A percentile compares a stretch with the other conserved stretches of the same genome.
Evolutionary conservation across 2,888 invertebrate species (phyloP).

Genomic region (Athrips mouffetella): DNA sequence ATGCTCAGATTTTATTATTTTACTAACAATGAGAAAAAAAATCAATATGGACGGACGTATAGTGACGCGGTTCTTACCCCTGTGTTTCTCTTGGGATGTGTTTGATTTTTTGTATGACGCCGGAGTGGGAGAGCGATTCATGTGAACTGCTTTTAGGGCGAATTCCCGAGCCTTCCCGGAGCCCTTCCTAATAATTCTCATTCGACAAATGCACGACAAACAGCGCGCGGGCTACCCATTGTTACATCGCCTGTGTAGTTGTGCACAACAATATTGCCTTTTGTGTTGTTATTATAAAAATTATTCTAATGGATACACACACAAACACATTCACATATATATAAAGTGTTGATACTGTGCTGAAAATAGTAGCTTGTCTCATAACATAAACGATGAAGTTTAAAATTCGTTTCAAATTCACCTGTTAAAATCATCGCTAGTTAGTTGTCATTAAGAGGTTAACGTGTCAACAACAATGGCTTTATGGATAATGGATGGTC

Average conservation of each 20-base stretch:
- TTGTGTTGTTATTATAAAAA: slow-evolving; percentile 51
- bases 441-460: slow-evolving; percentile 15
- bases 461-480: slow-evolving; percentile 9
- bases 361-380: slow-evolving; percentile 19
- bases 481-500: slow-evolving; percentile 19
- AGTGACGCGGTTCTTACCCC: slow-evolving; percentile 76
- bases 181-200: slow-evolving; percentile 77
- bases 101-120: slow-evolving; percentile 75
- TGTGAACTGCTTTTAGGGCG: slow-evolving; percentile 78
- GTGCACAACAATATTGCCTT: slow-evolving; percentile 66
- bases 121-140: slow-evolving; percentile 75
- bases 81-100: slow-evolving; percentile 77
- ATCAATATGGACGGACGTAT: slow-evolving; percentile 74
- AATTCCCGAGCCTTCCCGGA: slow-evolving; percentile 76
- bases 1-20: slow-evolving; percentile 67
- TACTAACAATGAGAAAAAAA: slow-evolving; percentile 75
- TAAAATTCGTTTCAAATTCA: slow-evolving; percentile 11
- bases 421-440: slow-evolving; percentile 22
- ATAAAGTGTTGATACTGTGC: slow-evolving; percentile 20
- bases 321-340: slow-evolving; percentile 29
- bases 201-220: slow-evolving; percentile 78
- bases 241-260: slow-evolving; percentile 64
- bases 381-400: not conserved
- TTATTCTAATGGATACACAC: slow-evolving; percentile 54
- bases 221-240: slow-evolving; percentile 73